Conservation (phyloP, 1,140 invertebrate species). For the Lasioglossum baleicum region DNA sequence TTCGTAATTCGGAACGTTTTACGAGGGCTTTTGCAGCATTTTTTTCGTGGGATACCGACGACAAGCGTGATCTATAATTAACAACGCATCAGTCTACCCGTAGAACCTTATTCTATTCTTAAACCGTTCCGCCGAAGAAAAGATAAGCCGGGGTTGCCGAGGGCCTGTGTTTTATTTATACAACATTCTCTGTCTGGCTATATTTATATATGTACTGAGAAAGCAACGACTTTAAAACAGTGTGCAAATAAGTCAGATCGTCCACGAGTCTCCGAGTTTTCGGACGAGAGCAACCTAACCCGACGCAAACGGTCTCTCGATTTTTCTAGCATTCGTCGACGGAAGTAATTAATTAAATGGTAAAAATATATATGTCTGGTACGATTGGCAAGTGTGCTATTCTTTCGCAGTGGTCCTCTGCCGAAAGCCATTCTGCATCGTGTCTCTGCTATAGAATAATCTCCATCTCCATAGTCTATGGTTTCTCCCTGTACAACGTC, state of each 20-base stretch:
- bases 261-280: background rate
- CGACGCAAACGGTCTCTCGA: background rate
- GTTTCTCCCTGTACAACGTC: background rate
- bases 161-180: constrained; percentile 59
- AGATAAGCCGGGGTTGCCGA: constrained; percentile 56
- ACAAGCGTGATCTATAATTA: constrained; percentile 47
- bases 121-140: constrained; percentile 53
- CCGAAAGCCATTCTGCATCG: background rate
- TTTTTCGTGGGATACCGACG: constrained; percentile 9
- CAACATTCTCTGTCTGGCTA: constrained; percentile 48
- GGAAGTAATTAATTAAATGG: background rate
- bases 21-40: background rate
- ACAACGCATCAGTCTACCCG: constrained; percentile 44
- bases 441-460: no score
- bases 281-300: background rate
- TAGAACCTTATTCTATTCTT: constrained; percentile 60
- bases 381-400: background rate
- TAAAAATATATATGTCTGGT: background rate
- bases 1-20: background rate
- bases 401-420: background rate
- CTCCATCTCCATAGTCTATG: no score
- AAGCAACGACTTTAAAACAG: constrained; percentile 38
- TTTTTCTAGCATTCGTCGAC: background rate
- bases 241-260: constrained; percentile 31
- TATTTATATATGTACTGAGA: constrained; percentile 45